Base-by-base conservation (phyloP, 92 coral and sea anemone species). In the Epizoanthus scotinus region DNA sequence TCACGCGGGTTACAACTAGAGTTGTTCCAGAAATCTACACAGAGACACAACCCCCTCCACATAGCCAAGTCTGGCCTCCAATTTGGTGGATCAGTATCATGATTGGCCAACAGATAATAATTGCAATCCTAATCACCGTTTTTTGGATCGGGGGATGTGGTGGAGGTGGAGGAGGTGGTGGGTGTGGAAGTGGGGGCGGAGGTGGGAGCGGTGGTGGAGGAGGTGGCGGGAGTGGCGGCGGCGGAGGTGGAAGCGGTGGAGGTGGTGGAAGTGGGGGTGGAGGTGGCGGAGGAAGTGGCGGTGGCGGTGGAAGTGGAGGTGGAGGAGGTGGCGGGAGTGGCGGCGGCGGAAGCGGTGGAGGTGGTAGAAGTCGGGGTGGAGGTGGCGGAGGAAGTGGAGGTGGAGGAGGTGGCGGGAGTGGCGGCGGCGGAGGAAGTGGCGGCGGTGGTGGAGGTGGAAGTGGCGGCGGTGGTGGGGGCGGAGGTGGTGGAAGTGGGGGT, bases 51-150 rank as follows among this genome's bases (percentile, higher is more conserved):
- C 24, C 81, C 56, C 81, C 81, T 28, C 81, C 81, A 10, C 42
- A 13, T 28, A 63, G 67, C 36, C 81, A 56, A 54, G 53, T n/a
- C 17, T 54, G 81, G 81, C 81, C 67, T 56, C 81, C 81, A 60
- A 24, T 75, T 52, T 75, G 81, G 81, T 75, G 81, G 81, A 75
- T 75, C 47, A 57, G 55, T 2, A 75, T 75, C 53, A 25, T 75
- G 52, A 25, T 75, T 49, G 34, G 54, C 2, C 81, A 75, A 49
- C 81, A 74, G 56, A 29, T 74, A 24, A 57, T 74, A 10, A 74
- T 74, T 49, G 38, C 25, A 52, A 20, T 62, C 22, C 21, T 74
- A 29, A 27, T 74, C 61, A 28, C 22, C 17, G 21, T 63, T 63
- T 74, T 74, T 27, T 74, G 81, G 81, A 15, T 57, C 29, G 44